These are phyloP conservation scores for Drosophila testacea DNA, from an alignment of 2,888 invertebrate species.

Conservation along the genomic window DNA sequence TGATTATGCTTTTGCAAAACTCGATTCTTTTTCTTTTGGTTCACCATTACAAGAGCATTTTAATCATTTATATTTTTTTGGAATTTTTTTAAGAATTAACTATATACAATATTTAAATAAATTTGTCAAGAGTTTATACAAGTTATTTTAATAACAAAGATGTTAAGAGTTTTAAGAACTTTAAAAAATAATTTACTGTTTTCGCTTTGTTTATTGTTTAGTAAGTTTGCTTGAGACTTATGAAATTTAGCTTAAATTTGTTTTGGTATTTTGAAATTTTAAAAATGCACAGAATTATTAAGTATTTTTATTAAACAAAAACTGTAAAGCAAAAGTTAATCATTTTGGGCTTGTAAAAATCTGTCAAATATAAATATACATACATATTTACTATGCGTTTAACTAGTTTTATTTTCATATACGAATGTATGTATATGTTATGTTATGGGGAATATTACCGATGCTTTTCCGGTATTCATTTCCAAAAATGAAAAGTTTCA, in stretches of 20 bases:
- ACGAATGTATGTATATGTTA: constrained; percentile 37
- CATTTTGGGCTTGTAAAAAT: constrained; percentile 32
- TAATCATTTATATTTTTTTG: constrained; percentile 3
- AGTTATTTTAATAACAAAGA: constrained; percentile 43
- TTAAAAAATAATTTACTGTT: constrained; percentile 21
- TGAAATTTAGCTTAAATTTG: constrained; percentile 51
- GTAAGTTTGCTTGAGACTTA: constrained; percentile 55
- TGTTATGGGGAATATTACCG: constrained; percentile 24
- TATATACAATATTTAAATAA: constrained; percentile 52
- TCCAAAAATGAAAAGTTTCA: constrained; percentile 29
- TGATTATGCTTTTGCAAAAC: constrained; percentile 57
- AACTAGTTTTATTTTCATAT: constrained; percentile 56
- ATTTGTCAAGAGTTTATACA: constrained; percentile 55
- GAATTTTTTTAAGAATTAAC: constrained; percentile 25
- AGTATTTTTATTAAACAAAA: constrained; percentile 48
- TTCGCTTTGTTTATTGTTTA: constrained; percentile 24
- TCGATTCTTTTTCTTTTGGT: constrained; percentile 26
- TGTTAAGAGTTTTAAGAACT: constrained; percentile 40
- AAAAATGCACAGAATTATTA: constrained; percentile 52
- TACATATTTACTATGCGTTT: constrained; percentile 50
- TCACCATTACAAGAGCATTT: constrained; percentile 43
- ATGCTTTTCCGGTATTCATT: constrained; percentile 26
- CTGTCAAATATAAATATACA: constrained; percentile 52
- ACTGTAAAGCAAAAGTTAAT: constrained; percentile 41
- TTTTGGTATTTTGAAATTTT: constrained; percentile 30